Evolutionary conservation across 2,113 vertebrate genomes (phyloP).

Genomic region (Euleptes europaea): DNA sequence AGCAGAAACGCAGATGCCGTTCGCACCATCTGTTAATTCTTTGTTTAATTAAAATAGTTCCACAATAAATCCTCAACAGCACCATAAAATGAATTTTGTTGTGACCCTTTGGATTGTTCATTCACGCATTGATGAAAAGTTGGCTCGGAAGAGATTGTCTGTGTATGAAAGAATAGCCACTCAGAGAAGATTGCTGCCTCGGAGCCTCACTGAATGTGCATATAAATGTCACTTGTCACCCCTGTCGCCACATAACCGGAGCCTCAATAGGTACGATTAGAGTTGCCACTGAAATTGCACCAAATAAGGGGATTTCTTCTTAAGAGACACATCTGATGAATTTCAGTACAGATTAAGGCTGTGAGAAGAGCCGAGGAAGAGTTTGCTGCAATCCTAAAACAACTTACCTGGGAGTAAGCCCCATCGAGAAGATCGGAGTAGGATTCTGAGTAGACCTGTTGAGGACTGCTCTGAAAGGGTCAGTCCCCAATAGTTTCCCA

Average conservation of each 20-base stretch:
- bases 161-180: neutral
- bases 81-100: slow-evolving; percentile 77
- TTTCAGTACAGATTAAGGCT: too few relatives aligned
- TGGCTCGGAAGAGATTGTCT: slow-evolving; percentile 52
- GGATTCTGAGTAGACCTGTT: too few relatives aligned
- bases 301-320: too few relatives aligned
- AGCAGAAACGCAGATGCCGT: slow-evolving; percentile 38
- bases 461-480: too few relatives aligned
- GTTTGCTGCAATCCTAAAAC: too few relatives aligned
- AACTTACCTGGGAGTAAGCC: too few relatives aligned
- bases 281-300: too few relatives aligned
- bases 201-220: neutral
- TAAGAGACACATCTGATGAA: too few relatives aligned
- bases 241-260: neutral
- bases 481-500: too few relatives aligned
- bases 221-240: neutral
- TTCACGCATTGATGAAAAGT: slow-evolving; percentile 68
- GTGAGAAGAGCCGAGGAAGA: too few relatives aligned
- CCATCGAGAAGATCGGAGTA: too few relatives aligned
- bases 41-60: slow-evolving; percentile 79
- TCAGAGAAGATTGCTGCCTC: neutral
- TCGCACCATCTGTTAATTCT: slow-evolving; percentile 68
- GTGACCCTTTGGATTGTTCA: slow-evolving; percentile 60
- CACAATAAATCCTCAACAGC: slow-evolving; percentile 57
- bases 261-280: too few relatives aligned